Evolutionary conservation across 2,797 vertebrate species (phyloP), one percentile per base, ranked within the genome.

Genomic region (Myotis pilosus): DNA sequence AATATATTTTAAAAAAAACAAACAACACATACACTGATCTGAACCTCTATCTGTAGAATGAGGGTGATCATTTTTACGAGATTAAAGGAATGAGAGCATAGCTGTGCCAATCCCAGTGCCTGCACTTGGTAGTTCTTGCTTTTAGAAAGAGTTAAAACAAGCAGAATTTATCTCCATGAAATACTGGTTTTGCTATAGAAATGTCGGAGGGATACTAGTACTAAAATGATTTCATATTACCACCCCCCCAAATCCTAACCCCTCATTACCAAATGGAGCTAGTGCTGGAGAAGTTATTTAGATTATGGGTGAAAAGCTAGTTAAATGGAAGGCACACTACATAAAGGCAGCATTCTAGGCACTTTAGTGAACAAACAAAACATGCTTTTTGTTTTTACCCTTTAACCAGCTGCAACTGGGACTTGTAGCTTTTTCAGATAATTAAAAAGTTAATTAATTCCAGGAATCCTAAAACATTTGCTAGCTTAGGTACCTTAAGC

Each of bases 101-200:
- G 22, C 38, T 51, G 7, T 81, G 60, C 17, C 57, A 36, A 3
- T 36, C 8, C 22, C 9, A 62, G 3, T 44, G 49, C 30, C 57
- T 49, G 30, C 12, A 11, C 17, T 15, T 44, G n/a, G 22, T 60
- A 66, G 53, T n/a, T 66, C 41, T 89, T 93, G 30, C 60, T 84
- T 93, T 92, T 44, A 88, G 76, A 92, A 91, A 49, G 74, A 92
- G 82, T 44, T 74, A 75, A 86, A 87, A 38, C 3, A 36, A 75
- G 36, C 75, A 19, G 62, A 89, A 53, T 41, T 57, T 72, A 80
- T 76, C 5, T 68, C 47, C 80, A 7, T 60, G 30, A 33, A 76
- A 76, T 30, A 36, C 10, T 60, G 13, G 16, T 66, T 87, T 10
- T 66, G 3, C 15, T 36, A 9, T 13, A 71, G 69, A 60, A 38